These are phyloP conservation scores for Portevinia maculata DNA, from an alignment of 2,888 invertebrate species.

Conservation along the genomic window DNA sequence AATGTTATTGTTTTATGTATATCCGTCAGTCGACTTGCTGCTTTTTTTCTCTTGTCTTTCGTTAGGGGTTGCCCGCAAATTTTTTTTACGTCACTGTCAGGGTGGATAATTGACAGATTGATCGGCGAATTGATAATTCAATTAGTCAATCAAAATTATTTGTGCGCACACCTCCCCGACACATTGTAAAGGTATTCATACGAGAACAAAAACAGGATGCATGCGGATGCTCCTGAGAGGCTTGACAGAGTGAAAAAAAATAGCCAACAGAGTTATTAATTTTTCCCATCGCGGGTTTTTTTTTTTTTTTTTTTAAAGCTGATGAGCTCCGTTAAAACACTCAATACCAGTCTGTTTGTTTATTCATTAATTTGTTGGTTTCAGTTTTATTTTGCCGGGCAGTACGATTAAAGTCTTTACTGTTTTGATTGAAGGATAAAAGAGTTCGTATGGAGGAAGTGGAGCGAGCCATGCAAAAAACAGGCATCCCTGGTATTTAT, in stretches of 20 bases:
- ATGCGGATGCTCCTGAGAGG: slow-evolving; percentile 42
- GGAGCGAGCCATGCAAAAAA: background rate
- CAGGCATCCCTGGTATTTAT: slow-evolving; percentile 46
- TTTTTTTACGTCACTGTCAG: slow-evolving; percentile 73
- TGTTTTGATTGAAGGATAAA: slow-evolving; percentile 70
- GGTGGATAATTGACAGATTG: slow-evolving; percentile 78
- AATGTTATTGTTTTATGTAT: slow-evolving; percentile 69
- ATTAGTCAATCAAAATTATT: slow-evolving; percentile 77
- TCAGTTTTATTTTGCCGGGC: slow-evolving; percentile 1
- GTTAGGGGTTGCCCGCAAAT: slow-evolving; percentile 55
- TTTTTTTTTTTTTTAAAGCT: slow-evolving; percentile 16
- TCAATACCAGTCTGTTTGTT: slow-evolving; percentile 54
- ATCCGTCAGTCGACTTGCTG: slow-evolving; percentile 41
- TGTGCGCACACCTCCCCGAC: slow-evolving; percentile 52
- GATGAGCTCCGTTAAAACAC: slow-evolving; percentile 50
- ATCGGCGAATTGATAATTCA: slow-evolving; percentile 77
- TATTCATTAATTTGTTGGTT: slow-evolving; percentile 67
- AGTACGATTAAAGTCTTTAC: slow-evolving; percentile 65
- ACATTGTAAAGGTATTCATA: slow-evolving; percentile 52
- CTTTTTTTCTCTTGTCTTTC: slow-evolving; percentile 9
- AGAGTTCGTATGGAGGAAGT: slow-evolving; percentile 17
- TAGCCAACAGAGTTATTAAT: slow-evolving; percentile 59
- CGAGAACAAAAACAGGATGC: slow-evolving; percentile 25
- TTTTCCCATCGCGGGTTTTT: slow-evolving; percentile 29
- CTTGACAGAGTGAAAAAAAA: slow-evolving; percentile 9